Evolutionary conservation across 2,888 invertebrate genomes (phyloP), one percentile per base, ranked within the genome.

Genomic region (Melieria picta): DNA sequence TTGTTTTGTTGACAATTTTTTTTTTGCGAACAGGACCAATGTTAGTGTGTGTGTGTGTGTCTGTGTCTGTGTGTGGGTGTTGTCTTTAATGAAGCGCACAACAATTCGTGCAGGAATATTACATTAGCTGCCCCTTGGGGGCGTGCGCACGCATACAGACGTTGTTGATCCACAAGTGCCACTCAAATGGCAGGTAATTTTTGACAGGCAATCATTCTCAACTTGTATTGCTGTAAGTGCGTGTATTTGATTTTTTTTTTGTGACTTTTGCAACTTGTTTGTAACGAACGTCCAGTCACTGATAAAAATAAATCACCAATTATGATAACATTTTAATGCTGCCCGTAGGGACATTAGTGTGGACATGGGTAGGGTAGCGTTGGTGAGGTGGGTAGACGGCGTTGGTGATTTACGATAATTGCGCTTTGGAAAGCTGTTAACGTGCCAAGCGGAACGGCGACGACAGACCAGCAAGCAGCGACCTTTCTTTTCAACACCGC

Each of bases 261-360:
- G n/a, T 58, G 0, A 10, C 1, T 30, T 2, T 0, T 3, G 30
- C 30, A 30, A 30, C 30, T 30, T 30, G 30, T 30, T 30, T 30
- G 30, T 30, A 30, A 30, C 30, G 58, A 13, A 16, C 43, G 10
- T 62, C 47, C 30, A 30, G 30, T 30, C 30, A 30, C 30, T 30
- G 43, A 5, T 56, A 69, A 43, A 56, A 52, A 71, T 67, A 71
- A 66, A 66, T 67, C 50, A 57, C 62, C 62, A 71, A 71, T 71
- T 71, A 71, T 57, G 66, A 66, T 62, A 63, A 66, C 47, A 62
- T 71, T 71, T 71, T 62, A 63, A 63, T 67, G 71, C 30, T 57
- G 66, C 60, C 45, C 43, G 13, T 9, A 61, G 48, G 47, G 65
- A 60, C 71, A 67, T 71, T 71, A 71, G 57, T 3, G 46, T 16